phyloP scores from a whole-genome alignment of 2,797 vertebrate species.

The Rhinella marina region DNA sequence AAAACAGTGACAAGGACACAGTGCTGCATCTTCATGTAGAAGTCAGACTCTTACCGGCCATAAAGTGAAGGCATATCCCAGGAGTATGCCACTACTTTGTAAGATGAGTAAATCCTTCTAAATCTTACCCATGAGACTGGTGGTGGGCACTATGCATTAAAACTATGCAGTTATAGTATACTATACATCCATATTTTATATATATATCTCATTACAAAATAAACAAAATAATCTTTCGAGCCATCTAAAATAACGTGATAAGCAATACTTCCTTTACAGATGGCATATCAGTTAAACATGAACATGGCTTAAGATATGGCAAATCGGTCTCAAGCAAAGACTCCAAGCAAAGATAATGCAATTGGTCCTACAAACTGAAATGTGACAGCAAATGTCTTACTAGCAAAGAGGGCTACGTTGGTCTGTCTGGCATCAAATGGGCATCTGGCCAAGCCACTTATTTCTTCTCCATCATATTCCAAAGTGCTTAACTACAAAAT shows the following conservation, averaged over 20 bases:
- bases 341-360: slow-evolving; percentile 65
- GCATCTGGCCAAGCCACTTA: slow-evolving; percentile 97
- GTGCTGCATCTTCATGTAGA: no score
- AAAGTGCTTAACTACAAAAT: slow-evolving; percentile 92
- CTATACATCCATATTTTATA: neutral
- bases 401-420: slow-evolving; percentile 98
- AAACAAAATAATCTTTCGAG: neutral
- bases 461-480: slow-evolving; percentile 98
- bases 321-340: neutral
- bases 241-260: neutral
- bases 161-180: neutral
- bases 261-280: neutral
- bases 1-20: no score
- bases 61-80: no score
- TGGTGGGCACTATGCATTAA: neutral
- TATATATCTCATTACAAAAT: neutral
- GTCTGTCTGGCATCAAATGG: slow-evolving; percentile 99
- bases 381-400: slow-evolving; percentile 77
- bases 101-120: neutral
- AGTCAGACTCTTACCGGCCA: no score
- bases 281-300: neutral
- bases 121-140: neutral
- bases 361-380: slow-evolving; percentile 71
- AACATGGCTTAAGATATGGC: no score
- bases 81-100: no score